Base-by-base conservation (phyloP, 2,888 invertebrate genomes). In the Rotaria sp. region DNA sequence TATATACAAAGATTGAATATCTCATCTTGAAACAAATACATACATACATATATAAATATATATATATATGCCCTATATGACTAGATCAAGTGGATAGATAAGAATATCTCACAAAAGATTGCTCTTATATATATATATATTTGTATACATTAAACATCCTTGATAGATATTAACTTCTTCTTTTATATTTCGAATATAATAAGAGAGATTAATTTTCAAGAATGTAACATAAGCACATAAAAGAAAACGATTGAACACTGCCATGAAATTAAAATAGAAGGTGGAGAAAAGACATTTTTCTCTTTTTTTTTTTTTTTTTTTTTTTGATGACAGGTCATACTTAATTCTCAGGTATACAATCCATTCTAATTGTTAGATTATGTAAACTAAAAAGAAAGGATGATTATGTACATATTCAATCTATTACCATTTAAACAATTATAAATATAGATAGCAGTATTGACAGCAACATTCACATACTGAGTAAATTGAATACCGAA, bases 11-110 rank as follows among this genome's bases (percentile, higher is more conserved):
- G 67, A 67, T 67, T 67, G 67, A 67, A 35, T 67, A 21, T 67
- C 67, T 67, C 67, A 38, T 67, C 35, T 67, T 35, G 35, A 38
- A 38, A 67, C 67, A 30, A 21, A 18, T 4, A 35, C 26, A 67
- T n/a, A 21, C 10, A 59, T 18, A 30, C n/a, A 30, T 30, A 45
- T 45, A 45, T 45, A 45, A 8, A 45, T 45, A 45, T 45, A 45
- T 45, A 45, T 45, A 45, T 45, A 11, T 18, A 67, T 67, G 67
- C 35, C 21, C 5, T 35, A 35, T 35, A 67, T 21, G 21, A 38
- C 67, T 67, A 38, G 67, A 67, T 67, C 67, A 67, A 67, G 67
- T 67, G 67, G 67, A 67, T 18, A 35, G 67, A 67, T 67, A 67
- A 67, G 67, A 35, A 35, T 15, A 30, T 38, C 67, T 67, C 15